Evolutionary conservation across 2,797 vertebrate species (phyloP).

Genomic region (Moxostoma hubbsi): DNA sequence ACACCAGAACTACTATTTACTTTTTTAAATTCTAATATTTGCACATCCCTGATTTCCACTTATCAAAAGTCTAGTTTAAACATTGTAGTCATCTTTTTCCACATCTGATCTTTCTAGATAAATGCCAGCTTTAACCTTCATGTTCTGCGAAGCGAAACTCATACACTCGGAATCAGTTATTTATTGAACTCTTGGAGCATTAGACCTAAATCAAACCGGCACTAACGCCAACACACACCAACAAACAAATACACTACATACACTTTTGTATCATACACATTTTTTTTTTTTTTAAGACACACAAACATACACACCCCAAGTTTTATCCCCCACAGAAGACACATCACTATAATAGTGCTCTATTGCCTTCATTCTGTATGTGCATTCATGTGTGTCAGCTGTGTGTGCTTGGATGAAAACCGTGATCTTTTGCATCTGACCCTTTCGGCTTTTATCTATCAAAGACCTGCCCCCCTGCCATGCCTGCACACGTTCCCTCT

Average conservation of each 20-base stretch:
- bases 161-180: background rate
- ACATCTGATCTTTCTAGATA: conserved; percentile 12
- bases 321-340: background rate
- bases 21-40: background rate
- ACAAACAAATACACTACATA: background rate
- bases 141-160: background rate
- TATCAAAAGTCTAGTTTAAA: background rate
- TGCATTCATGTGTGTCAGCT: background rate
- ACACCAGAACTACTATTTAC: too few species aligned
- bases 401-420: background rate
- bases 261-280: too few species aligned
- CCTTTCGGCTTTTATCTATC: background rate
- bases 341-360: background rate
- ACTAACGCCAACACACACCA: background rate
- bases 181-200: background rate
- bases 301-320: too few species aligned
- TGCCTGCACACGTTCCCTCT: background rate
- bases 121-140: background rate
- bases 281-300: too few species aligned
- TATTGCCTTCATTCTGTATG: background rate
- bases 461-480: background rate
- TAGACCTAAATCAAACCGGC: background rate
- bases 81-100: background rate
- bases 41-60: background rate
- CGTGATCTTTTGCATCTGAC: background rate